A percentile compares a stretch with the other conserved stretches of the same genome.
Conservation (phyloP, 2,888 invertebrate genomes). For the Nomada hirtipes region DNA sequence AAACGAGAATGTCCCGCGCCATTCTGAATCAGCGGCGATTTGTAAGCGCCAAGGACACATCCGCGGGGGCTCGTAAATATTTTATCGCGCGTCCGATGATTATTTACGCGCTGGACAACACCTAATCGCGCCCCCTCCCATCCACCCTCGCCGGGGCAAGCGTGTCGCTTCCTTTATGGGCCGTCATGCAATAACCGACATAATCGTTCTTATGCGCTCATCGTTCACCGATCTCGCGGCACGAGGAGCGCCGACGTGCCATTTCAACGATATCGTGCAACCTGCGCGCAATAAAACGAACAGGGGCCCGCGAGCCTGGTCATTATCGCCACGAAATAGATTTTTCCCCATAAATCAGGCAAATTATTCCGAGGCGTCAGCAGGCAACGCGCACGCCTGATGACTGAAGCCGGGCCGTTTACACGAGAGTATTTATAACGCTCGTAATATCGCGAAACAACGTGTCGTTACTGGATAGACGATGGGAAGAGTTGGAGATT, state of each 20-base stretch:
- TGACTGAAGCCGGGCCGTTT: background rate
- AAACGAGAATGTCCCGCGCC: slow-evolving; percentile 17
- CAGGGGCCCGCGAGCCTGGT: background rate
- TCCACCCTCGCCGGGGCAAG: slow-evolving; percentile 6
- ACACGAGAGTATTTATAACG: slow-evolving; percentile 11
- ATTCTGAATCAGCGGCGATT: slow-evolving; percentile 35
- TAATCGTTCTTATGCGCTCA: slow-evolving; percentile 40
- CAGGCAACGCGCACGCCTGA: background rate
- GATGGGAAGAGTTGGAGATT: too few relatives aligned
- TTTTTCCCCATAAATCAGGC: slow-evolving; percentile 22
- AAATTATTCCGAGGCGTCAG: slow-evolving; percentile 9
- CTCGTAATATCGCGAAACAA: background rate
- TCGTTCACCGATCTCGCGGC: slow-evolving; percentile 27
- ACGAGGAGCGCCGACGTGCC: background rate
- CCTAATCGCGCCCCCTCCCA: slow-evolving; percentile 27
- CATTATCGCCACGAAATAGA: slow-evolving; percentile 20
- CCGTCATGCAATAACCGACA: slow-evolving; percentile 22
- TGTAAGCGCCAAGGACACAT: slow-evolving; percentile 39
- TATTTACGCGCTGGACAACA: slow-evolving; percentile 46
- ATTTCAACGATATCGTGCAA: slow-evolving; percentile 5
- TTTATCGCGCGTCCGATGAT: slow-evolving; percentile 42
- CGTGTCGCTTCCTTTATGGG: slow-evolving; percentile 40
- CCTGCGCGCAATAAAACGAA: background rate
- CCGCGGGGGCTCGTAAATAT: slow-evolving; percentile 49
- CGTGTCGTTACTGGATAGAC: too few relatives aligned